A percentile compares a stretch with the other conserved stretches of the same genome.
These are phyloP conservation scores for Hippopotamus amphibius DNA, from an alignment of 2,113 vertebrate genomes.

Conservation along the genomic window DNA sequence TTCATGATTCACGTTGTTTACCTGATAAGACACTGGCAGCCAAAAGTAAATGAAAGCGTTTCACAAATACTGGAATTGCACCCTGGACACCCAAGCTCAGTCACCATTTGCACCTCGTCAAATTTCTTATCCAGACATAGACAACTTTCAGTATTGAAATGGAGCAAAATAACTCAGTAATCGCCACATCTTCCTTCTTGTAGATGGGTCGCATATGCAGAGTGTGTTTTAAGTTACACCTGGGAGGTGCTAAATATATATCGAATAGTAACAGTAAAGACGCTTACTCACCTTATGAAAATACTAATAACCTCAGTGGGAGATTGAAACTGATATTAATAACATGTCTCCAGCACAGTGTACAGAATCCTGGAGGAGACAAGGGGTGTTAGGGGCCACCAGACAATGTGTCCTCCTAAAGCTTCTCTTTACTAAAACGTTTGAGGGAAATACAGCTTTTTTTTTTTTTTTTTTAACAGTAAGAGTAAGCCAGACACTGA, in stretches of 20 bases:
- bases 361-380: fast-evolving
- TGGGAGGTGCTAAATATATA: background rate
- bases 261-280: background rate
- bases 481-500: background rate
- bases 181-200: background rate
- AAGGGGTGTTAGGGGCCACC: background rate
- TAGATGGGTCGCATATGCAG: fast-evolving
- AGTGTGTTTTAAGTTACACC: background rate
- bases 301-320: background rate
- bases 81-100: background rate
- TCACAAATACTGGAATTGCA: background rate
- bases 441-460: too few relatives aligned
- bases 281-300: background rate
- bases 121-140: background rate
- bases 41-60: background rate
- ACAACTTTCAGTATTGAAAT: fast-evolving
- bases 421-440: background rate
- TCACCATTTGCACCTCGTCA: background rate
- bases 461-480: too few relatives aligned
- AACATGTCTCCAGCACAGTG: background rate
- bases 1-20: background rate
- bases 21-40: too few relatives aligned
- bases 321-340: background rate
- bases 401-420: background rate
- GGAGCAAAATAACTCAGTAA: background rate